Conservation (phyloP, 2,888 invertebrate genomes). For the Idaea aversata region DNA sequence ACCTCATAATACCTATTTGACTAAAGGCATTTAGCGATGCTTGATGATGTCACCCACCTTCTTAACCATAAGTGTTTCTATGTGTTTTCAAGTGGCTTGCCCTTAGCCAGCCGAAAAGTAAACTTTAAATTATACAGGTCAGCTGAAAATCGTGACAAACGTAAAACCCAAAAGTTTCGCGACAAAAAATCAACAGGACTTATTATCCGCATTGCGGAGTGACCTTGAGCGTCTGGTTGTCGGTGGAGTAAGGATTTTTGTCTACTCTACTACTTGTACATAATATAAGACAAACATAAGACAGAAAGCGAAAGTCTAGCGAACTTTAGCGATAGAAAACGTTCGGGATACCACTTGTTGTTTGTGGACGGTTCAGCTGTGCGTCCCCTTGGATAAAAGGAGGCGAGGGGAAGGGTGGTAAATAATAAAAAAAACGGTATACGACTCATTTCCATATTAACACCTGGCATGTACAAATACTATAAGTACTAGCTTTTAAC, state of each 20-base stretch:
- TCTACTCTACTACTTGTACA: not conserved
- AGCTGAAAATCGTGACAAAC: not conserved
- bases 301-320: not conserved
- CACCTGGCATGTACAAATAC: too few relatives aligned
- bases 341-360: not conserved
- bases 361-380: not conserved
- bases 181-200: not conserved
- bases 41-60: too few relatives aligned
- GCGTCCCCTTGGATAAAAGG: not conserved
- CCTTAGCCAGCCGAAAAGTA: not conserved
- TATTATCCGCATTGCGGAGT: conserved; percentile 1
- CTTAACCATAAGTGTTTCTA: too few relatives aligned
- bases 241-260: not conserved
- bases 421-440: not conserved
- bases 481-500: too few relatives aligned
- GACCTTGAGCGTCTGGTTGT: not conserved
- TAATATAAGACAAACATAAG: not conserved
- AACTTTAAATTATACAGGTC: not conserved
- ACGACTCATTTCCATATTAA: not conserved
- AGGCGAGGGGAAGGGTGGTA: not conserved
- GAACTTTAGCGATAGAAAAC: not conserved
- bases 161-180: not conserved
- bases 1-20: too few relatives aligned
- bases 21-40: too few relatives aligned
- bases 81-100: not conserved